Base-by-base conservation (phyloP, 2,797 vertebrate species). In the Spinus olivaceus region DNA sequence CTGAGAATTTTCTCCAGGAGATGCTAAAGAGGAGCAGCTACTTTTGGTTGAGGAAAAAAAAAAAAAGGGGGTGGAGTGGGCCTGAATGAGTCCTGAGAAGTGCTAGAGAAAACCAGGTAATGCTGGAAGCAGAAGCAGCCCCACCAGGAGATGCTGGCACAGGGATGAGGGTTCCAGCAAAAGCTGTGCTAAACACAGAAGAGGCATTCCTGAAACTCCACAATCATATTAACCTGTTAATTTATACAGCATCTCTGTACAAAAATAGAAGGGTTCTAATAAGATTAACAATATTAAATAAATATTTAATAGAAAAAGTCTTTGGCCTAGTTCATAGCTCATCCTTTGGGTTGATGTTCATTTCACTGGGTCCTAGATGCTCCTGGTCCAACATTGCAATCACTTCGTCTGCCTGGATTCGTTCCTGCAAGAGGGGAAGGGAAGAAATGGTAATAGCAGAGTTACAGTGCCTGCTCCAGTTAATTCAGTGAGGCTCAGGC, bases 181-280 rank as follows among this genome's bases (percentile, higher is more conserved):
- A 88, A 91, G 74, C 81, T 93, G 86, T 21, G 64, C 59, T 78
- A 82, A 90, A 87, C 51, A 81, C 35, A 70, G 81, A 86, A 82
- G 35, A 85, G 39, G 67, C 69, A 80, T 63, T 61, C 73, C 49
- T 82, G 59, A 23, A 73, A 94, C 50, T 59, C 65, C 91, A 81
- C 19, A 47, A 86, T 92, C 90, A 37, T 50, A 88, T 76, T 89
- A 85, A 97, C 95, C 81, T 96, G 72, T 98, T 98, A 97, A 98
- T 95, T 98, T 97, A 98, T 96, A 97, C 96, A 93, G 72, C 6
- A 71, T 96, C 97, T 98, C 97, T 98, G 98, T 99, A 99, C 98
- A 99, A 99, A 99, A 99, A 99, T 99, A 99, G 97, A 99, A 98
- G 89, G 86, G 97, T 98, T 99, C 98, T 99, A 97, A 98, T 98